Evolutionary conservation across 2,113 vertebrate species (phyloP).

Genomic region (Myotis davidii): DNA sequence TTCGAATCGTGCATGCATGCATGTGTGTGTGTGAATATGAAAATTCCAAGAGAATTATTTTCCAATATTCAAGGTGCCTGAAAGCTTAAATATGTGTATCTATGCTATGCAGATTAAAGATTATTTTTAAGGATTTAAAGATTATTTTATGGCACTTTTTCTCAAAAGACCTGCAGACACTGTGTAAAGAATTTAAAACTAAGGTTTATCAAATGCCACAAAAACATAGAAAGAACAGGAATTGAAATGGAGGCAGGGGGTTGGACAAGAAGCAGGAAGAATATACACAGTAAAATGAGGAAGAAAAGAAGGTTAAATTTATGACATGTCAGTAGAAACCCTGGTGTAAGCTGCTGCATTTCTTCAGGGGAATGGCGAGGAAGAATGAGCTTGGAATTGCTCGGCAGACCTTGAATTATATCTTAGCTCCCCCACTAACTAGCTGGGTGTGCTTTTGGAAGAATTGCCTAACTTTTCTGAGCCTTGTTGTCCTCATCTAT

Average conservation of each 20-base stretch:
- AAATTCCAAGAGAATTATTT: constrained; percentile 26
- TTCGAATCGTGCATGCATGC: neutral
- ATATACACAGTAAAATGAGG: neutral
- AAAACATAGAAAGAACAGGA: neutral
- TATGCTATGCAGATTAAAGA: neutral
- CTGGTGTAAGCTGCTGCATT: neutral
- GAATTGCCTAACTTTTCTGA: neutral
- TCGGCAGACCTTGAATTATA: neutral
- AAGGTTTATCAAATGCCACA: constrained; percentile 48
- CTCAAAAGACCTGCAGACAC: constrained; percentile 29
- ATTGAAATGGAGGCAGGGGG: neutral
- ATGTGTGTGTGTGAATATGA: neutral
- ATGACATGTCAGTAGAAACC: neutral
- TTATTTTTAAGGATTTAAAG: constrained; percentile 39
- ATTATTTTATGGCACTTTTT: constrained; percentile 18
- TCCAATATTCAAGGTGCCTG: neutral
- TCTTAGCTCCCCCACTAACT: neutral
- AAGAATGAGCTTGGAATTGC: neutral
- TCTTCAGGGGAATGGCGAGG: neutral
- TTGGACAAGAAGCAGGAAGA: neutral
- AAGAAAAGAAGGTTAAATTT: neutral
- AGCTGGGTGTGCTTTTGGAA: neutral
- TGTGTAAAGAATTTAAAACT: constrained; percentile 3
- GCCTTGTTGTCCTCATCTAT: neutral
- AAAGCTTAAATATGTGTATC: constrained; percentile 27